Evolutionary conservation across 2,113 vertebrate genomes (phyloP).

Genomic region (Oceanodroma tethys): DNA sequence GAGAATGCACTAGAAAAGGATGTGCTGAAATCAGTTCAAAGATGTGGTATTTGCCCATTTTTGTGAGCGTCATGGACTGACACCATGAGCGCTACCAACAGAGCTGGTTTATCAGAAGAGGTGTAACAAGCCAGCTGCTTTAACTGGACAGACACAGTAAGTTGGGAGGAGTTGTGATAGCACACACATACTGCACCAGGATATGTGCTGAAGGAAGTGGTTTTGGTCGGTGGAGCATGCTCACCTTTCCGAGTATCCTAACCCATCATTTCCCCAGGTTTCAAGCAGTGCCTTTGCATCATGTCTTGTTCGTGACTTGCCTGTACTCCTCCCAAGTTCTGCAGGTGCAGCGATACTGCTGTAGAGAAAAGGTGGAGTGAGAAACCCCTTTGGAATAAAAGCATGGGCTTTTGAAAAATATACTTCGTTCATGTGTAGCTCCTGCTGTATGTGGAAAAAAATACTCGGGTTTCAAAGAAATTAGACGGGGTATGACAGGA

Average conservation of each 20-base stretch:
- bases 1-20: not conserved
- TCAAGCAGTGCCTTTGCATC: not conserved
- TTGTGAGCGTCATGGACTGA: not conserved
- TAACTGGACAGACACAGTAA: not conserved
- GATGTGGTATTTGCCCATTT: not conserved
- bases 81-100: rapidly evolving
- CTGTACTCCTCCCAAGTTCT: not conserved
- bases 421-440: not conserved
- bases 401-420: not conserved
- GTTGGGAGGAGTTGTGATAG: not conserved
- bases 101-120: not conserved
- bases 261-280: not conserved
- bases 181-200: rapidly evolving
- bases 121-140: not conserved
- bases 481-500: not conserved
- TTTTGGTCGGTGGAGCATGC: not conserved
- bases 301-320: not conserved
- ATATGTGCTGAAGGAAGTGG: not conserved
- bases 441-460: not conserved
- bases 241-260: not conserved
- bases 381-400: not conserved
- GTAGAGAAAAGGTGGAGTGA: not conserved
- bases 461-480: not conserved
- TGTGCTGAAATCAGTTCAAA: not conserved
- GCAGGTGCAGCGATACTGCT: not conserved